Evolutionary conservation across 2,888 invertebrate species (phyloP).

Genomic region (Adelphocoris suturalis): DNA sequence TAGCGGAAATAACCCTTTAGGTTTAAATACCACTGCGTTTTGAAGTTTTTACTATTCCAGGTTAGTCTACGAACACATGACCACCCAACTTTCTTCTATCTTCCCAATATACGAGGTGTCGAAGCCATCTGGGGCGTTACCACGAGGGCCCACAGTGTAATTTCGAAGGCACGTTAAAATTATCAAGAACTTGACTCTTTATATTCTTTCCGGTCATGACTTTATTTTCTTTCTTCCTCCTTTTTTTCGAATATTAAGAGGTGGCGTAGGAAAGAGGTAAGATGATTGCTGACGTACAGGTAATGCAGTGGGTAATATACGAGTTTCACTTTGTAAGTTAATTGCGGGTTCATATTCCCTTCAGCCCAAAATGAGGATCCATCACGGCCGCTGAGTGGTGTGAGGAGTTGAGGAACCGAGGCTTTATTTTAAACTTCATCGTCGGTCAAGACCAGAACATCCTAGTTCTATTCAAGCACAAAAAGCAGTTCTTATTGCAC

Average conservation of each 20-base stretch:
- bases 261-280: not conserved
- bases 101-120: slow-evolving; percentile 17
- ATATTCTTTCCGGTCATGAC: slow-evolving; percentile 33
- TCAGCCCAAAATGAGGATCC: slow-evolving; percentile 12
- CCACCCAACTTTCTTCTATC: not conserved
- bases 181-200: slow-evolving; percentile 23
- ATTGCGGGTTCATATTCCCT: slow-evolving; percentile 36
- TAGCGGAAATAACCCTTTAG: no score
- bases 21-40: no score
- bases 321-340: slow-evolving; percentile 36
- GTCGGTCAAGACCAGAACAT: not conserved
- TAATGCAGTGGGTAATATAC: slow-evolving; percentile 39
- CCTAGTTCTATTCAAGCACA: not conserved
- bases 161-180: slow-evolving; percentile 14
- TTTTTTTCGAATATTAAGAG: slow-evolving; percentile 21
- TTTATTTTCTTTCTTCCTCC: not conserved
- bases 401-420: slow-evolving; percentile 14
- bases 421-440: slow-evolving; percentile 1
- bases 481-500: no score
- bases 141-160: slow-evolving; percentile 2
- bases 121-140: slow-evolving; percentile 22
- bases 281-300: slow-evolving; percentile 38
- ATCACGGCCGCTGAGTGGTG: slow-evolving; percentile 32
- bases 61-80: not conserved
- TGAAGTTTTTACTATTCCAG: no score